Percentiles rank a stretch among this genome's conserved stretches.
Conservation (phyloP, 2,888 invertebrate genomes). For the Norana najaformis region DNA sequence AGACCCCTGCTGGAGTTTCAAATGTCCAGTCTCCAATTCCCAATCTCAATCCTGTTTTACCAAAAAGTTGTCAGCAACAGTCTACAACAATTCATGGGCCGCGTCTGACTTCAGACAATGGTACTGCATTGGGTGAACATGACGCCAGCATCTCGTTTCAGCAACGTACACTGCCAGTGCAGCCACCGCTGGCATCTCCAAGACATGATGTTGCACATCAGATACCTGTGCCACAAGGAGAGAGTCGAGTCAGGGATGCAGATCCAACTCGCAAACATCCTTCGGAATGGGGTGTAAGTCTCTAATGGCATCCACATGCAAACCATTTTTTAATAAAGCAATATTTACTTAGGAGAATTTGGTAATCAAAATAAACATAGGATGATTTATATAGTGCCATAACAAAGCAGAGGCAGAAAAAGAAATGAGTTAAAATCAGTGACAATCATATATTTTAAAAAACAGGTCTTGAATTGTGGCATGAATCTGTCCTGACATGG, state of each 20-base stretch:
- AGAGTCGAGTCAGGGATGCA: background rate
- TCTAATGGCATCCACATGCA: background rate
- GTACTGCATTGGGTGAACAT: background rate
- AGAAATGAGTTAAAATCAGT: no score
- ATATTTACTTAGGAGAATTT: no score
- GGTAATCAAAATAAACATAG: no score
- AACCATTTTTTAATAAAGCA: no score
- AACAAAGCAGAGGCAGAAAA: no score
- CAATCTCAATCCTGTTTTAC: background rate
- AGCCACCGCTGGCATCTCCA: background rate
- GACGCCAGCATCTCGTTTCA: background rate
- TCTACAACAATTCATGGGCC: background rate
- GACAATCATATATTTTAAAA: no score
- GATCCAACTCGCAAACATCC: slow-evolving; percentile 18
- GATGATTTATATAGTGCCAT: no score
- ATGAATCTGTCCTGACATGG: no score
- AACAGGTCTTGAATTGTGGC: no score
- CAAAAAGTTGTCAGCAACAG: background rate
- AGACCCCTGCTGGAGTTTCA: background rate
- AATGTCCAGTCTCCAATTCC: background rate
- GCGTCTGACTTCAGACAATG: background rate
- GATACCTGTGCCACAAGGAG: background rate
- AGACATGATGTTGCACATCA: background rate
- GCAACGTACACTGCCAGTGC: background rate
- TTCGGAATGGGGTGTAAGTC: slow-evolving; percentile 29